Evolutionary conservation across 2,888 invertebrate genomes (phyloP), one percentile per base, ranked within the genome.

Genomic region (Meliscaeva auricollis): DNA sequence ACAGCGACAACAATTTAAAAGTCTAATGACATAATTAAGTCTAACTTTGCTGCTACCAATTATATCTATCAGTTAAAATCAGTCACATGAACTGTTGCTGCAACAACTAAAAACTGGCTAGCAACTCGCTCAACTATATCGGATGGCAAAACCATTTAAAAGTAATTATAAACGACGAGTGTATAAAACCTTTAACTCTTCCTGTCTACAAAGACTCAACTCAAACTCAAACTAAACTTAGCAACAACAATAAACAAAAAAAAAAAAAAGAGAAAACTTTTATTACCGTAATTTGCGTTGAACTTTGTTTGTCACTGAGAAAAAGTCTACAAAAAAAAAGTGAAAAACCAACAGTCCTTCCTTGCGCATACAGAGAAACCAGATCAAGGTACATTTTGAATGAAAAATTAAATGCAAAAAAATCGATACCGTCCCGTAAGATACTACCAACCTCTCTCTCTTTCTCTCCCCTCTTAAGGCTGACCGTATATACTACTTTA

Each of bases 401-500:
- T 46, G 48, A 15, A 41, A 78, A 69, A 44, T 44, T 30, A 50
- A 64, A 46, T 30, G 26, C 4, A 26, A 26, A 72, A 56, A 52
- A 75, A 84, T 79, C 84, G 80, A 82, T 82, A 82, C 54, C 69
- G 64, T 35, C 54, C 68, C 44, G 30, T 17, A 13, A 56, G 68
- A 22, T 38, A 60, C 30, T 0, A 35, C 41, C 56, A 50, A 50
- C 54, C 70, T 46, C 26, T 41, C 56, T 17, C 46, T 11, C 35
- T 38, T 5, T 38, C 46, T 7, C 64, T 62, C 78, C 20, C 2
- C 64, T 62, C 78, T 13, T 75, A 79, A 70, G 70, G 64, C 62
- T 75, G 76, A 81, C 76, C 72, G 80, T 79, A 85, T 62, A 76
- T 72, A 84, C 72, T 58, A 76, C n/a, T n/a, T n/a, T 58, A 76